These are phyloP conservation scores for Cataglyphis livida DNA, from an alignment of 2,888 invertebrate species.

Conservation along the genomic window DNA sequence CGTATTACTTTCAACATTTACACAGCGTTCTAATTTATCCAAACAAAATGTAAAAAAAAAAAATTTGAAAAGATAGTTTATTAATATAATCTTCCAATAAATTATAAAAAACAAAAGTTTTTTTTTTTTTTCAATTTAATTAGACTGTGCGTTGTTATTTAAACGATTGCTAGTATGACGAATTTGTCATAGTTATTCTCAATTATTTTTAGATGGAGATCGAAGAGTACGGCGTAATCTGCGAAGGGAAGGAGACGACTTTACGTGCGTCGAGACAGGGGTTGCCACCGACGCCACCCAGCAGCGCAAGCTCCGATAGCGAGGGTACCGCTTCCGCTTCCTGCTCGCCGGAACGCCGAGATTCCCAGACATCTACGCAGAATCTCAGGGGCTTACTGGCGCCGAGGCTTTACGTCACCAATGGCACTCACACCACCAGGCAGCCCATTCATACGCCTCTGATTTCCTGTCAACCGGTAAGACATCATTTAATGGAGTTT, in stretches of 20 bases:
- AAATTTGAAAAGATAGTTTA: not conserved
- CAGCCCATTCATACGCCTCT: conserved; percentile 96
- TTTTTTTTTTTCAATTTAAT: not conserved
- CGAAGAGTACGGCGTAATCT: conserved; percentile 75
- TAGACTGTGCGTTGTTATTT: not conserved
- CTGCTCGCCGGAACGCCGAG: conserved; percentile 83
- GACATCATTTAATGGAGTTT: conserved; percentile 35
- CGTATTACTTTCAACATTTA: not conserved
- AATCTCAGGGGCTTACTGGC: conserved; percentile 81
- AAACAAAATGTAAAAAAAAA: not conserved
- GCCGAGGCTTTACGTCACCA: conserved; percentile 82
- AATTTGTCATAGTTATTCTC: not conserved
- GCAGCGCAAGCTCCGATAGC: conserved; percentile 92
- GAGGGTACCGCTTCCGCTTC: conserved; percentile 91
- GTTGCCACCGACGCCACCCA: conserved; percentile 96
- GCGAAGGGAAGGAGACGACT: conserved; percentile 72
- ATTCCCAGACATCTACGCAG: conserved; percentile 82
- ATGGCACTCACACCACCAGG: conserved; percentile 90
- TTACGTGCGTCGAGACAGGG: conserved; percentile 82
- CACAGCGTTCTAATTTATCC: not conserved
- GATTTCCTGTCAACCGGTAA: conserved; percentile 95
- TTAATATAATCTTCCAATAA: too few relatives aligned
- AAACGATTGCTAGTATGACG: not conserved
- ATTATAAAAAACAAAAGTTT: not conserved
- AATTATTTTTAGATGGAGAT: conserved; percentile 76